These are phyloP conservation scores for Caenorhabditis plicata DNA, from an alignment of 2,888 invertebrate species.

Conservation along the genomic window DNA sequence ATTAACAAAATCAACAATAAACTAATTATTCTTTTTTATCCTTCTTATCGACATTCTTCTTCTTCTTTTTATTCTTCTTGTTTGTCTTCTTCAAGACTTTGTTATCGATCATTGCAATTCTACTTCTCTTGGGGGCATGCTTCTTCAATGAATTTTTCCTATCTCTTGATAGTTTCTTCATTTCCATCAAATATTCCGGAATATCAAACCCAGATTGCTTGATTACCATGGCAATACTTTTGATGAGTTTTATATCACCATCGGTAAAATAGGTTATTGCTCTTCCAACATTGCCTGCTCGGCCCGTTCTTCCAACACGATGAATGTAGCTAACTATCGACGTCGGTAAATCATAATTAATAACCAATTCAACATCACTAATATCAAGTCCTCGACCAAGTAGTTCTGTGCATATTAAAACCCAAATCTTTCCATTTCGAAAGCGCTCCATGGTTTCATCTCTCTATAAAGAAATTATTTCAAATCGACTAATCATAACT, in stretches of 20 bases:
- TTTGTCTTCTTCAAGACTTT: slow-evolving; percentile 18
- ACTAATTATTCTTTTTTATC: slow-evolving; percentile 5
- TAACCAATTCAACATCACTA: slow-evolving; percentile 89
- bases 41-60: slow-evolving; percentile 4
- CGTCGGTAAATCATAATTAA: slow-evolving; percentile 95
- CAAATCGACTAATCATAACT: slow-evolving; percentile 1
- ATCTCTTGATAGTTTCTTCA: slow-evolving; percentile 66
- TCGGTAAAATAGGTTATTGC: slow-evolving; percentile 93
- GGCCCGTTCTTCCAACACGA: slow-evolving; percentile 84
- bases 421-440: slow-evolving; percentile 88
- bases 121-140: slow-evolving; percentile 48
- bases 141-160: slow-evolving; percentile 47
- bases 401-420: slow-evolving; percentile 92
- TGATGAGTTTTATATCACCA: slow-evolving; percentile 77
- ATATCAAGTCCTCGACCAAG: slow-evolving; percentile 96
- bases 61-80: slow-evolving; percentile 3
- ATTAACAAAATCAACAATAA: slow-evolving; percentile 4
- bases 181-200: slow-evolving; percentile 82
- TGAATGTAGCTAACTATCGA: slow-evolving; percentile 87
- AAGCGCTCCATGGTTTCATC: slow-evolving; percentile 88
- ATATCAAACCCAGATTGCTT: slow-evolving; percentile 87
- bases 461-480: too few relatives aligned
- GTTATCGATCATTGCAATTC: slow-evolving; percentile 36
- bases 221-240: slow-evolving; percentile 87
- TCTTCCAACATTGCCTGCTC: slow-evolving; percentile 84